Conservation (phyloP, 1,140 invertebrate species). For the Babylonia areolata region DNA sequence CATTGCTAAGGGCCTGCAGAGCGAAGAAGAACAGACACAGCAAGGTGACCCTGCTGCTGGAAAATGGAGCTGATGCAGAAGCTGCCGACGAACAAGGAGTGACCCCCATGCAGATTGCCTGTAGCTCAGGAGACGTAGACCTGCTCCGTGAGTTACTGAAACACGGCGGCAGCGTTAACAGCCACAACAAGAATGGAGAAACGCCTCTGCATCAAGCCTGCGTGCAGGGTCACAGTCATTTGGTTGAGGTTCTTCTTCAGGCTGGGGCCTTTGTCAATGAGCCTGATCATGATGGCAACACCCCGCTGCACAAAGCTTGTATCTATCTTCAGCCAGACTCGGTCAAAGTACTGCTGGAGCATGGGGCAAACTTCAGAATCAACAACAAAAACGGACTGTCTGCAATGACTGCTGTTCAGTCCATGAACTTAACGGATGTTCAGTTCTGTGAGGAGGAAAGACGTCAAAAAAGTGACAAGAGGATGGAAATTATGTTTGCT, state of each 20-base stretch:
- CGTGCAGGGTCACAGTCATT: background rate
- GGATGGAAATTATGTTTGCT: background rate
- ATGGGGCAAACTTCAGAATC: background rate
- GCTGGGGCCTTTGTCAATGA: background rate
- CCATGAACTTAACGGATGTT: background rate
- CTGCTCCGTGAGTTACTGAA: background rate
- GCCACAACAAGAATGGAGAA: background rate
- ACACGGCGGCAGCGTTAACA: slow-evolving; percentile 15
- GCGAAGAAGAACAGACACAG: background rate
- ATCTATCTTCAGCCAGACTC: background rate
- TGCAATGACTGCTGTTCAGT: background rate
- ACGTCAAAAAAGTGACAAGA: background rate
- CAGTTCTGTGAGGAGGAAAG: background rate
- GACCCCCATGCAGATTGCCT: slow-evolving; percentile 52
- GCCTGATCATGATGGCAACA: background rate
- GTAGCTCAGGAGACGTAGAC: background rate
- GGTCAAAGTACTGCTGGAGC: background rate
- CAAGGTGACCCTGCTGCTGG: slow-evolving; percentile 51
- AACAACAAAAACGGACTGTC: background rate
- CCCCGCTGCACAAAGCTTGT: background rate
- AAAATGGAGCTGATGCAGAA: slow-evolving; percentile 88
- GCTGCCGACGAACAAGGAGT: slow-evolving; percentile 84
- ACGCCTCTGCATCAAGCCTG: slow-evolving; percentile 26
- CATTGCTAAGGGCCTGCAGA: background rate
- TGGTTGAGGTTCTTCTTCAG: background rate